Conservation (phyloP, 2,888 invertebrate genomes). For the Scaptomyza reducta region DNA sequence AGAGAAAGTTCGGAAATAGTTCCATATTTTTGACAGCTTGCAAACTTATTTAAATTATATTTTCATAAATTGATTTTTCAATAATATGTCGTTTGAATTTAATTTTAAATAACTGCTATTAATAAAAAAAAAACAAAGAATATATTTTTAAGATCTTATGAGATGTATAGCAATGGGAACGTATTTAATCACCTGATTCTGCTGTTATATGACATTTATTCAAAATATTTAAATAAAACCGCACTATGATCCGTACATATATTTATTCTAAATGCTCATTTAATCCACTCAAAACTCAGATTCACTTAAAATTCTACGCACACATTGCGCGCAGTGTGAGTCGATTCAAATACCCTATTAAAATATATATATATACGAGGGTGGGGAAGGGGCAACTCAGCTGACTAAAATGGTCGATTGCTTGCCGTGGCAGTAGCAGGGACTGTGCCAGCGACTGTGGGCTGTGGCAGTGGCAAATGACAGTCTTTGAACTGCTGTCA, state of each 20-base stretch:
- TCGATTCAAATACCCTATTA: slow-evolving; percentile 5
- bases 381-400: slow-evolving; percentile 4
- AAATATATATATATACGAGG: neutral
- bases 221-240: neutral
- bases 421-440: neutral
- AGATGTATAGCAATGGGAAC: too few species aligned
- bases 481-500: slow-evolving; percentile 78
- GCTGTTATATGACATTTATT: neutral
- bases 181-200: slow-evolving; percentile 1
- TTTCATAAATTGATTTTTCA: neutral
- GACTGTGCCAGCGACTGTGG: slow-evolving; percentile 6
- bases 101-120: neutral
- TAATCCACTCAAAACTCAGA: slow-evolving; percentile 37
- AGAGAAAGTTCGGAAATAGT: neutral
- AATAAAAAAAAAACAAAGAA: neutral
- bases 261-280: slow-evolving; percentile 19
- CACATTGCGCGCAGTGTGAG: slow-evolving; percentile 41
- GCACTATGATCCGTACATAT: neutral
- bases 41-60: neutral
- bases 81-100: neutral
- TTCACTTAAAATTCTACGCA: slow-evolving; percentile 43
- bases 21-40: slow-evolving; percentile 17
- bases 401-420: slow-evolving; percentile 26
- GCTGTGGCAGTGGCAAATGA: slow-evolving; percentile 61
- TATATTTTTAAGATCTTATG: too few species aligned